Percentiles rank a stretch among this genome's conserved stretches.
These are phyloP conservation scores for Galerucella nymphaeae DNA, from an alignment of 2,888 invertebrate genomes.

Conservation along the genomic window DNA sequence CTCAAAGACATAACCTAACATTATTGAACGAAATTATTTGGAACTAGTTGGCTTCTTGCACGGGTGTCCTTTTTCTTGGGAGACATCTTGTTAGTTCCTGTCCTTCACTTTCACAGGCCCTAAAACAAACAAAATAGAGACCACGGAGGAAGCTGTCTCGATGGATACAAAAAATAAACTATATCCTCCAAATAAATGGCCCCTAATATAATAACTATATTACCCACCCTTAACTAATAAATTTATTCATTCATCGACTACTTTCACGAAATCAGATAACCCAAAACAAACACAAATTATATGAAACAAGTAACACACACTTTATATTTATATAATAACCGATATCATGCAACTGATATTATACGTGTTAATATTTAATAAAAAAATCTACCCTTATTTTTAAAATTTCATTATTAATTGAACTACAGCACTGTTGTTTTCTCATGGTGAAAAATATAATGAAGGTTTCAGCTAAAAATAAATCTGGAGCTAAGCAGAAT, in stretches of 20 bases:
- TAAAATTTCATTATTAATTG: neutral
- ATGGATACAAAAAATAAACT: too few relatives aligned
- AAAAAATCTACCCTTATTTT: neutral
- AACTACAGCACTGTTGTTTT: too few relatives aligned
- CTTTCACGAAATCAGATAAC: neutral
- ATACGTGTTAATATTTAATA: neutral
- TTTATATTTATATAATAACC: conserved; percentile 2
- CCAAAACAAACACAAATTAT: neutral
- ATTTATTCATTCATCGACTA: neutral
- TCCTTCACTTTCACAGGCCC: too few relatives aligned
- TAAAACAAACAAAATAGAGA: too few relatives aligned
- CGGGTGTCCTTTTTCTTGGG: too few relatives aligned
- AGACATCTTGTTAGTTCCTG: too few relatives aligned
- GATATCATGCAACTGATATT: neutral
- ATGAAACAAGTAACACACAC: neutral
- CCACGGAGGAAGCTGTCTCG: too few relatives aligned
- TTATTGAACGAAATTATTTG: too few relatives aligned
- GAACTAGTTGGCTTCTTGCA: too few relatives aligned
- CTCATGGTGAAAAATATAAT: neutral
- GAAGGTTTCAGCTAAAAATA: neutral
- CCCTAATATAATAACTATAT: neutral
- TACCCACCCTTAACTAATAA: neutral
- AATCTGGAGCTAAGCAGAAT: neutral
- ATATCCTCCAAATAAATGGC: too few relatives aligned
- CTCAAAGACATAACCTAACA: too few relatives aligned